phyloP scores from a whole-genome alignment of 2,888 invertebrate genomes.

The Athripsodes cinereus region DNA sequence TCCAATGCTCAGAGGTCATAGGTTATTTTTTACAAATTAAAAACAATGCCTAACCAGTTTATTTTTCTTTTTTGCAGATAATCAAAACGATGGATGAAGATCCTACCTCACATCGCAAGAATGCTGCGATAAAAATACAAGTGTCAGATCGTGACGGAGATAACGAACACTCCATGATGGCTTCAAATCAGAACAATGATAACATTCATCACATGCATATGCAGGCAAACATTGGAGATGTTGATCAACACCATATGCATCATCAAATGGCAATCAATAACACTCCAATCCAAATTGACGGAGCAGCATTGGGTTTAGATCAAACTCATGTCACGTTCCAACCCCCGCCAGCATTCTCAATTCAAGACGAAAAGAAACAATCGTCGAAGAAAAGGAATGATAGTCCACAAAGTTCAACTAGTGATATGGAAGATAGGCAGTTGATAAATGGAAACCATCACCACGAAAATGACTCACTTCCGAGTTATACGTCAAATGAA shows the following conservation, averaged over 20 bases:
- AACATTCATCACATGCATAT: too few species aligned
- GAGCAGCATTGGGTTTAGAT: too few species aligned
- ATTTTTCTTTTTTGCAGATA: background rate
- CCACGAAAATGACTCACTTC: conserved; percentile 31
- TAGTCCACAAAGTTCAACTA: conserved; percentile 8
- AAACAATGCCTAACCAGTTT: background rate
- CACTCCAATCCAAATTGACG: too few species aligned
- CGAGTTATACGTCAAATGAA: conserved; percentile 19
- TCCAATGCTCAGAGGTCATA: too few species aligned
- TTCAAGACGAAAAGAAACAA: conserved; percentile 25
- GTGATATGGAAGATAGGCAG: conserved; percentile 19
- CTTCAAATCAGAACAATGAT: background rate
- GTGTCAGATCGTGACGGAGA: background rate
- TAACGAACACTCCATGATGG: background rate
- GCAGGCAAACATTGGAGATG: too few species aligned
- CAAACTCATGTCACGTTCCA: conserved; percentile 23
- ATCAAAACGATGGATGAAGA: background rate
- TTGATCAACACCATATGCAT: background rate
- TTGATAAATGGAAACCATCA: conserved; percentile 31
- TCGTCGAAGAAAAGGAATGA: conserved; percentile 19
- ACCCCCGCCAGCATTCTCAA: conserved; percentile 16
- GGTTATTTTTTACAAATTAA: too few species aligned
- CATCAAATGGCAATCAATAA: too few species aligned
- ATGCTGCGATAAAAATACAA: background rate
- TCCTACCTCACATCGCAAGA: background rate